Conservation (phyloP, 2,113 vertebrate species). For the Anseranas semipalmata region DNA sequence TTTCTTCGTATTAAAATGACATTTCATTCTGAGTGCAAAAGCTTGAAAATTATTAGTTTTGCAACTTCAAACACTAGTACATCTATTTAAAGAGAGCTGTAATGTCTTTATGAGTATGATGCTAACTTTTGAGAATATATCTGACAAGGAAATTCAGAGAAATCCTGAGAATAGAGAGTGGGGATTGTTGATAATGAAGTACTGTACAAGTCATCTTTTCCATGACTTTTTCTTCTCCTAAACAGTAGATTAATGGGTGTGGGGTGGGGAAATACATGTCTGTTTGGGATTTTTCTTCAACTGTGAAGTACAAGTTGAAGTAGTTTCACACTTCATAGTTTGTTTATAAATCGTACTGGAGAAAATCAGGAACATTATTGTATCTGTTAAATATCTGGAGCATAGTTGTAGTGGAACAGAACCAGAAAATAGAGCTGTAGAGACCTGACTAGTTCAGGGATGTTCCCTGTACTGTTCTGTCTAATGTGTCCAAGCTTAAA, state of each 20-base stretch:
- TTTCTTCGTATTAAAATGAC: constrained; percentile 79
- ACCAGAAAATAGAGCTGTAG: neutral
- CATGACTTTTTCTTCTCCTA: neutral
- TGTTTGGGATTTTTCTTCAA: neutral
- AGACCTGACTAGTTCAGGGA: neutral
- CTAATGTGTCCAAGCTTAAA: constrained; percentile 1
- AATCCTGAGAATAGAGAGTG: constrained; percentile 45
- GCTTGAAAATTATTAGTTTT: constrained; percentile 79
- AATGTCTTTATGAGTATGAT: constrained; percentile 63
- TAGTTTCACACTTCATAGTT: neutral
- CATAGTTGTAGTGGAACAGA: neutral
- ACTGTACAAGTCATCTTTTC: constrained; percentile 51
- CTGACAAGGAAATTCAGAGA: constrained; percentile 51
- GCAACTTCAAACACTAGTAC: constrained; percentile 69
- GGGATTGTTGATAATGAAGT: constrained; percentile 54
- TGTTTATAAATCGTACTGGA: constrained; percentile 33
- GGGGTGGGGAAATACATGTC: neutral
- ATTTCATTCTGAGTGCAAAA: constrained; percentile 78
- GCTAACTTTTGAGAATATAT: constrained; percentile 46
- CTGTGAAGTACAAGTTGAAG: constrained; percentile 8
- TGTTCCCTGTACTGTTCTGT: neutral
- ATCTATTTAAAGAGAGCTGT: constrained; percentile 68
- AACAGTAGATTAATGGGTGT: constrained; percentile 25
- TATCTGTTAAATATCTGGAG: constrained; percentile 61
- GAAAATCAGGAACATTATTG: constrained; percentile 65